A percentile compares a stretch with the other conserved stretches of the same genome.
Conservation (phyloP, 2,113 vertebrate genomes). For the Nycticebus coucang region DNA sequence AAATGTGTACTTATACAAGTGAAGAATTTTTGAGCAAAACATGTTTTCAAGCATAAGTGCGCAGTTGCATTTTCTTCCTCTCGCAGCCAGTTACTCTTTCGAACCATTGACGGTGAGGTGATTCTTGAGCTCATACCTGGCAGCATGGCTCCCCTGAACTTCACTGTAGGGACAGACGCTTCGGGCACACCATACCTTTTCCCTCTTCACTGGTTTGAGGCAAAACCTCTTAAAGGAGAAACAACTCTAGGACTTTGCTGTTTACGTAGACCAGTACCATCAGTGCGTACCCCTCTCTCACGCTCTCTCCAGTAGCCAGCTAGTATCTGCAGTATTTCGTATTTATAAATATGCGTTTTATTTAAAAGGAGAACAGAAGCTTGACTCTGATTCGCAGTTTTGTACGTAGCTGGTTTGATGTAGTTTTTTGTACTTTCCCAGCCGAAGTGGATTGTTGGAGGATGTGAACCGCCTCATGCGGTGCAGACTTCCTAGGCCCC, state of each 20-base stretch:
- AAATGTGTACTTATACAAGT: constrained; percentile 87
- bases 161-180: constrained; percentile 68
- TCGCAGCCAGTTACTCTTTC: constrained; percentile 79
- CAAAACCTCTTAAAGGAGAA: constrained; percentile 70
- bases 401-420: constrained; percentile 83
- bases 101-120: constrained; percentile 81
- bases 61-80: constrained; percentile 85
- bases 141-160: constrained; percentile 75
- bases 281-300: constrained; percentile 63
- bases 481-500: constrained; percentile 78
- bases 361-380: constrained; percentile 84
- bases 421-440: constrained; percentile 83
- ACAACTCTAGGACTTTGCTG: constrained; percentile 64
- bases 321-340: constrained; percentile 82
- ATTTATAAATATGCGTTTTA: constrained; percentile 84
- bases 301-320: constrained; percentile 42
- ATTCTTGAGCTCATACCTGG: constrained; percentile 73
- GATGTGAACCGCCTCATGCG: constrained; percentile 76
- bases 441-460: constrained; percentile 79
- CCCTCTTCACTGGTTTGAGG: constrained; percentile 67
- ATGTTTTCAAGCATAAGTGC: constrained; percentile 83
- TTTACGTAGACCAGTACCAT: constrained; percentile 79
- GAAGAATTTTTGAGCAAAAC: constrained; percentile 86
- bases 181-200: constrained; percentile 65
- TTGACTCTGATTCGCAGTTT: constrained; percentile 83